Conservation (phyloP, 2,888 invertebrate species). For the Helicoverpa assulta region DNA sequence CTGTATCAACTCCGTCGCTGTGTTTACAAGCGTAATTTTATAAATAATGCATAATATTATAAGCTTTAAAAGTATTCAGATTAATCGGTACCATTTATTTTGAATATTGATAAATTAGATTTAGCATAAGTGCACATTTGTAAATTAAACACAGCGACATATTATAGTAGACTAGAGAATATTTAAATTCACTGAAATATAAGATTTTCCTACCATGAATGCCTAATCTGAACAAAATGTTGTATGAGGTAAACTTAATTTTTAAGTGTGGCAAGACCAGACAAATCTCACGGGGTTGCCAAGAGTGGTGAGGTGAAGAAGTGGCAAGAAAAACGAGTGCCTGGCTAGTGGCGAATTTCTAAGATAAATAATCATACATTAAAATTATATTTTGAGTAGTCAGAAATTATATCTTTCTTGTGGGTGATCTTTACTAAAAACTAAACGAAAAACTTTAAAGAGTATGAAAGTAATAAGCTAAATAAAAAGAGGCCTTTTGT, state of each 20-base stretch:
- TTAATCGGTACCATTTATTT: not conserved
- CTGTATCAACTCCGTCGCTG: not conserved
- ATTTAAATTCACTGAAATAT: not conserved
- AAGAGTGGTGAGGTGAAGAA: not conserved
- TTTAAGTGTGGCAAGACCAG: not conserved
- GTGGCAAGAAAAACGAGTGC: not conserved
- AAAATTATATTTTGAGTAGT: not conserved
- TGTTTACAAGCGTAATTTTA: not conserved
- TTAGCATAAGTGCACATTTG: not conserved
- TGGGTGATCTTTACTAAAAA: too few relatives aligned
- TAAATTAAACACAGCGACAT: not conserved
- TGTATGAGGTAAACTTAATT: not conserved
- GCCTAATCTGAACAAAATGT: too few relatives aligned
- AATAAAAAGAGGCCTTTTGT: slow-evolving; percentile 31
- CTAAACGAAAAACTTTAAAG: too few relatives aligned
- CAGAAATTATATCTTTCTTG: too few relatives aligned
- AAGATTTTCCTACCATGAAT: not conserved
- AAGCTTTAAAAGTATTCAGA: not conserved
- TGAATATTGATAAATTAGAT: not conserved
- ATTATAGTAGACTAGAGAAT: not conserved
- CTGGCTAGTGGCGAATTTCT: not conserved
- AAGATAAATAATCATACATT: not conserved
- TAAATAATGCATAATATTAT: not conserved
- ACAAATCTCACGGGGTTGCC: not conserved
- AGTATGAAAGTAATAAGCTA: not conserved